phyloP scores from a whole-genome alignment of 2,888 invertebrate genomes.

The Chymomyza amoena region DNA sequence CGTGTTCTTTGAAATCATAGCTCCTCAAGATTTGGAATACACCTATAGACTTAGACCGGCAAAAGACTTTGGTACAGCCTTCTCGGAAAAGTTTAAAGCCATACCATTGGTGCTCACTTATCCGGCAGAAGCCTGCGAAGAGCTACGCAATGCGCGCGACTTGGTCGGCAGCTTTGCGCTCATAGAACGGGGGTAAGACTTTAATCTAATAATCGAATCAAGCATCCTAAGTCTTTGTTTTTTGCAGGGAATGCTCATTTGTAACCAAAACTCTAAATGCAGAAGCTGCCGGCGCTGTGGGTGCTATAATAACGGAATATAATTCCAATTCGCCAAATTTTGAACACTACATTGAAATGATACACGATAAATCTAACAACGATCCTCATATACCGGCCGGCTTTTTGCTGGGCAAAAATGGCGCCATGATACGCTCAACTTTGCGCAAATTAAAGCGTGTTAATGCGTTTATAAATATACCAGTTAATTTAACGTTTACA shows the following conservation, averaged over 20 bases:
- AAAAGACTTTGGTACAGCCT: constrained; percentile 89
- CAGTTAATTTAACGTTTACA: constrained; percentile 89
- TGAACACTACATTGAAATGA: constrained; percentile 90
- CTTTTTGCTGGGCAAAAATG: constrained; percentile 91
- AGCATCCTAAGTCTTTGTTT: not conserved
- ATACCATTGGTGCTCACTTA: constrained; percentile 85
- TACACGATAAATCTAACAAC: constrained; percentile 85
- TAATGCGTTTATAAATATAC: constrained; percentile 89
- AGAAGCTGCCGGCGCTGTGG: constrained; percentile 88
- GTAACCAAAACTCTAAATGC: constrained; percentile 88
- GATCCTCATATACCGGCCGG: constrained; percentile 89
- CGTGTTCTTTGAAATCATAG: constrained; percentile 90
- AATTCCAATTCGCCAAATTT: constrained; percentile 83
- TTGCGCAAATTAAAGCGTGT: constrained; percentile 82
- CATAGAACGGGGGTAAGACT: constrained; percentile 86
- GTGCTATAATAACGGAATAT: constrained; percentile 87
- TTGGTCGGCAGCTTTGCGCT: constrained; percentile 87
- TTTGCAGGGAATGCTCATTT: constrained; percentile 88
- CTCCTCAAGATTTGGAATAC: constrained; percentile 88
- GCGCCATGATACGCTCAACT: constrained; percentile 86
- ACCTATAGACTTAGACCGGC: constrained; percentile 90
- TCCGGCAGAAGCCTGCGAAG: constrained; percentile 86
- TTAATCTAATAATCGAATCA: not conserved
- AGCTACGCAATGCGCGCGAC: constrained; percentile 83
- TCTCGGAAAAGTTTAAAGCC: constrained; percentile 83